Evolutionary conservation across 2,113 vertebrate genomes (phyloP).

Genomic region (Lepus americanus): DNA sequence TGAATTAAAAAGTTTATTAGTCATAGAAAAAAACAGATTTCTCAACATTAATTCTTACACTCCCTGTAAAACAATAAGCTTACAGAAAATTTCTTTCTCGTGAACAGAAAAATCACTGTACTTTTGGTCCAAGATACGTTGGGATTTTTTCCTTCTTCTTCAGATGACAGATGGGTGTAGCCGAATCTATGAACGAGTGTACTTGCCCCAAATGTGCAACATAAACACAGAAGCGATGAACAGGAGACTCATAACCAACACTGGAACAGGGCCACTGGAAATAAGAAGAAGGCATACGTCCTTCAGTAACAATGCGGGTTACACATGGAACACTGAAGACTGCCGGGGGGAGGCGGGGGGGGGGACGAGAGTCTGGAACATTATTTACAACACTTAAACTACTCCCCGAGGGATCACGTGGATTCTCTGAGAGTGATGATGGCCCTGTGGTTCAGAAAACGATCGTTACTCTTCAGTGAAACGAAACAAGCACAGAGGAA

Average conservation of each 20-base stretch:
- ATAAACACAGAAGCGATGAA: slow-evolving; percentile 99
- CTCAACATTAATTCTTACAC: slow-evolving; percentile 73
- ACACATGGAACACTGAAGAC: neutral
- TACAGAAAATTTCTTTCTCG: slow-evolving; percentile 82
- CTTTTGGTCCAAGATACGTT: slow-evolving; percentile 96
- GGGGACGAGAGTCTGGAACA: neutral
- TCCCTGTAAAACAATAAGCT: slow-evolving; percentile 81
- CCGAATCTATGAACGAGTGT: slow-evolving; percentile 95
- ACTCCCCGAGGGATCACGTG: neutral
- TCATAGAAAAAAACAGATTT: slow-evolving; percentile 78
- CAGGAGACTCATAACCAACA: slow-evolving; percentile 99
- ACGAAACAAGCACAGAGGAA: slow-evolving; percentile 24
- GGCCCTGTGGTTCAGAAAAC: neutral
- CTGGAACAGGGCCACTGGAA: slow-evolving; percentile 97
- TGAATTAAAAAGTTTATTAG: slow-evolving; percentile 82
- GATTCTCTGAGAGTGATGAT: neutral
- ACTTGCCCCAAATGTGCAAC: slow-evolving; percentile 99
- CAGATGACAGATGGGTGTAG: slow-evolving; percentile 85
- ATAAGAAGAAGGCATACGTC: slow-evolving; percentile 80
- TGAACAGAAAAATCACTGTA: slow-evolving; percentile 85
- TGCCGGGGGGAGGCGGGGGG: neutral
- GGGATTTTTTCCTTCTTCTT: slow-evolving; percentile 79
- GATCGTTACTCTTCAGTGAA: neutral
- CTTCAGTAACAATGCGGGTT: slow-evolving; percentile 54
- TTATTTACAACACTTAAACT: neutral